A percentile compares a stretch with the other conserved stretches of the same genome.
Conservation (phyloP, 2,888 invertebrate genomes). For the Pollenia angustigena region DNA sequence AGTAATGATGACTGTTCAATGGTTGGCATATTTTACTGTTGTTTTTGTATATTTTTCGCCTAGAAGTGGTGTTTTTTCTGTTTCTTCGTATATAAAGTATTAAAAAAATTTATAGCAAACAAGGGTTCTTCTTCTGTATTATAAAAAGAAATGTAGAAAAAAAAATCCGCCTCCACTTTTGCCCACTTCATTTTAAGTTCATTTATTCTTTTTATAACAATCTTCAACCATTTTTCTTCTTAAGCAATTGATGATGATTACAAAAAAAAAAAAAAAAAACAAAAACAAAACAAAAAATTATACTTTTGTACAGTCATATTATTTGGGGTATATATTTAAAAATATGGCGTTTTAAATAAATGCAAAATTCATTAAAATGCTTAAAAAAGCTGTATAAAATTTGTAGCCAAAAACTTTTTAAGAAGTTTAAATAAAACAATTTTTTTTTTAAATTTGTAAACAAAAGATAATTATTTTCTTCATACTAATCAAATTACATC, state of each 20-base stretch:
- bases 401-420: no score
- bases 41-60: conserved; percentile 21
- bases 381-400: no score
- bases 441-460: no score
- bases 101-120: conserved; percentile 42
- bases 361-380: neutral
- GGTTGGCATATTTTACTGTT: conserved; percentile 56
- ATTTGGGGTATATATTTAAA: neutral
- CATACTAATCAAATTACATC: no score
- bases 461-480: no score
- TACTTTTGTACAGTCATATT: conserved; percentile 48
- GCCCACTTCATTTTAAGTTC: conserved; percentile 16
- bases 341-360: conserved; percentile 14
- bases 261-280: conserved; percentile 14
- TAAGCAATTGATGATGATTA: conserved; percentile 56
- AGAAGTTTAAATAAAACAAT: no score
- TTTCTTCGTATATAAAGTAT: conserved; percentile 56
- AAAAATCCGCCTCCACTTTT: conserved; percentile 24
- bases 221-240: conserved; percentile 55
- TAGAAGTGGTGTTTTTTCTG: conserved; percentile 55
- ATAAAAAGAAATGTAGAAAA: neutral
- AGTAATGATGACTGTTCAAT: conserved; percentile 65
- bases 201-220: conserved; percentile 35
- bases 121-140: conserved; percentile 21
- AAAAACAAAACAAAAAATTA: neutral